Evolutionary conservation across 2,797 vertebrate species (phyloP), one percentile per base, ranked within the genome.

Genomic region (Distichodus sexfasciatus): DNA sequence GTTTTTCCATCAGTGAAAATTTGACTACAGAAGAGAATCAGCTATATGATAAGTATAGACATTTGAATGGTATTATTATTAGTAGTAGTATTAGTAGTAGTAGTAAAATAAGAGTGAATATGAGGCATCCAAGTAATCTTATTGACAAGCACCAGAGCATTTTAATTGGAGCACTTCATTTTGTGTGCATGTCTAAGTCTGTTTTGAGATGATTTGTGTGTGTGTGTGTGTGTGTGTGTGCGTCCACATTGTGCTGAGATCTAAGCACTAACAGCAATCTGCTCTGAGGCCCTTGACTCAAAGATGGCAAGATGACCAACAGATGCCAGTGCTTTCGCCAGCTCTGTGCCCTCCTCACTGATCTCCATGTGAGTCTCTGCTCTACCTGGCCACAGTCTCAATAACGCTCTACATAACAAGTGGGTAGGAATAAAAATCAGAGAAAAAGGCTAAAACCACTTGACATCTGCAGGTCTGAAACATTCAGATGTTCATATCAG

Each of bases 191-290:
- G n/a, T n/a, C n/a, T n/a, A n/a, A n/a, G n/a, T n/a, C n/a, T n/a
- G n/a, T n/a, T n/a, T n/a, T n/a, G n/a, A n/a, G n/a, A n/a, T n/a
- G n/a, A n/a, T n/a, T 51, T 6, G 33, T 11, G 19, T 4, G 10
- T 47, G 15, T 19, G 44, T 53, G 38, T 55, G 31, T 53, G 35
- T 36, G 35, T 29, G 48, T 33, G 33, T 28, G 15, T 15, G 38
- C 51, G 31, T 63, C 12, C 31, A 64, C 23, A 71, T 21, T 51
- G 12, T 26, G 17, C 28, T 57, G 63, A 75, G 69, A 70, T 61
- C 60, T 65, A 50, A 68, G 38, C 31, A 23, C 67, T 67, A 15
- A 12, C 46, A 53, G 63, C 71, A 76, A 67, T 79, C 77, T 76
- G 74, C 54, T 65, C 21, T 61, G 40, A 65, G 44, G 19, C 26